Evolutionary conservation across 2,113 vertebrate species (phyloP).

Genomic region (Cacatua alba): DNA sequence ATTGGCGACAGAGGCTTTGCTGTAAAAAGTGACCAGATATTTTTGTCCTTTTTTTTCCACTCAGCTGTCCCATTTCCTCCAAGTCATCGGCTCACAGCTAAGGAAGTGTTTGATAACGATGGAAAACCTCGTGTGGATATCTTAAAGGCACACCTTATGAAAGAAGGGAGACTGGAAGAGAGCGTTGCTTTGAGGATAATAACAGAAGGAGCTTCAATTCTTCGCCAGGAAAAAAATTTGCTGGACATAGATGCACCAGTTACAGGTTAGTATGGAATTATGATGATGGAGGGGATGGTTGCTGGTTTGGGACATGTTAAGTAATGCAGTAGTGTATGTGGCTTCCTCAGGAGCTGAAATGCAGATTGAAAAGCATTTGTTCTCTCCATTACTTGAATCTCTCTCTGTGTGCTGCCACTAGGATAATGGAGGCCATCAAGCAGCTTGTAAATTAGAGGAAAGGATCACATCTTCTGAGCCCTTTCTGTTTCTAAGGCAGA

Average conservation of each 20-base stretch:
- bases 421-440: neutral
- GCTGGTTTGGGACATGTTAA: neutral
- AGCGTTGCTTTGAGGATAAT: constrained; percentile 93
- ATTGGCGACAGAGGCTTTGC: neutral
- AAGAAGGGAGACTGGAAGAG: constrained; percentile 97
- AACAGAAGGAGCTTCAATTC: constrained; percentile 91
- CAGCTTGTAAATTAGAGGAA: neutral
- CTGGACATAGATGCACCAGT: constrained; percentile 98
- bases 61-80: constrained; percentile 97
- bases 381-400: neutral
- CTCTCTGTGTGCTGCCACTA: neutral
- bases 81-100: constrained; percentile 94
- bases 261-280: constrained; percentile 82
- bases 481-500: neutral
- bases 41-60: neutral
- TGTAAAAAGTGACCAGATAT: neutral
- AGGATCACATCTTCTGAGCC: neutral
- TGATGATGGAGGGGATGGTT: neutral
- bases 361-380: neutral
- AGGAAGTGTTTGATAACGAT: constrained; percentile 97
- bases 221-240: constrained; percentile 94
- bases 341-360: neutral
- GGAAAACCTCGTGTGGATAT: constrained; percentile 97
- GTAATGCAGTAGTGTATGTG: neutral
- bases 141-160: constrained; percentile 98